phyloP scores from a whole-genome alignment of 2,888 invertebrate genomes.

The Euzetes globulus region DNA sequence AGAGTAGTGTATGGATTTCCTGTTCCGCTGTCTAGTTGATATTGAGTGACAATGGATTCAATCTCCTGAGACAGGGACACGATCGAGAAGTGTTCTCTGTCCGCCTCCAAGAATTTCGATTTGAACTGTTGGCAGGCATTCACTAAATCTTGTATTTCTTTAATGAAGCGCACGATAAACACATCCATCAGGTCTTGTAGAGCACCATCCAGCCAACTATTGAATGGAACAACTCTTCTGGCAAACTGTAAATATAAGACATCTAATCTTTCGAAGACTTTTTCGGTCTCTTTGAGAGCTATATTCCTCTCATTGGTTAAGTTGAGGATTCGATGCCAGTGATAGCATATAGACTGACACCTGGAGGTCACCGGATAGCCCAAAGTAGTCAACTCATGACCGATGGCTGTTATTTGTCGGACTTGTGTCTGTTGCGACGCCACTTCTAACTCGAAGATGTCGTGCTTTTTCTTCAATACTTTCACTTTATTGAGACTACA shows the following conservation, averaged over 20 bases:
- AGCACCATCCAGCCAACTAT: conserved; percentile 98
- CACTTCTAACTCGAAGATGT: conserved; percentile 98
- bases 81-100: conserved; percentile 94
- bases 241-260: conserved; percentile 96
- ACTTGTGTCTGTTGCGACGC: conserved; percentile 99
- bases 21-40: conserved; percentile 59
- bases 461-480: conserved; percentile 98
- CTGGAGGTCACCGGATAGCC: conserved; percentile 93
- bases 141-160: conserved; percentile 71
- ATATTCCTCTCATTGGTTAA: conserved; percentile 86
- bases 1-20: conserved; percentile 98
- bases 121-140: conserved; percentile 94
- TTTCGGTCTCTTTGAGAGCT: conserved; percentile 81
- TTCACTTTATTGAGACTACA: conserved; percentile 96
- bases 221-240: conserved; percentile 98
- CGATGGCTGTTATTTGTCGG: conserved; percentile 98
- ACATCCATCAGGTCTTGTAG: conserved; percentile 98
- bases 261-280: conserved; percentile 91
- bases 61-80: conserved; percentile 89
- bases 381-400: conserved; percentile 93
- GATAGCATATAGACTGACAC: conserved; percentile 96
- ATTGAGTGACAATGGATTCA: conserved; percentile 87
- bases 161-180: conserved; percentile 99
- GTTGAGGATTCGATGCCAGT: conserved; percentile 95
- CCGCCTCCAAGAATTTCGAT: conserved; percentile 90